A percentile compares a stretch with the other conserved stretches of the same genome.
Conservation (phyloP, 2,888 invertebrate genomes). For the Amblyjoppa fuscipennis region DNA sequence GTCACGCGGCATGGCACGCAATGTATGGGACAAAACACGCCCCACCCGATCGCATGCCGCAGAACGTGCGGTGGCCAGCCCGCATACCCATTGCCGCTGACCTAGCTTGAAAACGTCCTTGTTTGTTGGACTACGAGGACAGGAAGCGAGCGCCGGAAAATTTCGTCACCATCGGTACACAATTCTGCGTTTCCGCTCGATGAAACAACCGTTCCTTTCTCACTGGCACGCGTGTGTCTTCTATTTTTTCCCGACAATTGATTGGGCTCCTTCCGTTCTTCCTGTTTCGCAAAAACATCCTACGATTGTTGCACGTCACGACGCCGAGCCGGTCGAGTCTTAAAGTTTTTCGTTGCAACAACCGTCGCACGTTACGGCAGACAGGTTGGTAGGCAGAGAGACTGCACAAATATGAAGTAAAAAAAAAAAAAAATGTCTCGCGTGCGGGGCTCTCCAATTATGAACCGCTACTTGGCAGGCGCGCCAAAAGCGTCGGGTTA, state of each 20-base stretch:
- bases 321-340: not conserved
- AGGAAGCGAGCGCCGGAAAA: conserved; percentile 66
- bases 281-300: conserved; percentile 3
- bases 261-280: conserved; percentile 12
- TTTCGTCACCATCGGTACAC: conserved; percentile 56
- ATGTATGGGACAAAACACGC: conserved; percentile 58
- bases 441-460: conserved; percentile 60
- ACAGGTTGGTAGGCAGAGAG: not conserved
- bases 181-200: conserved; percentile 44
- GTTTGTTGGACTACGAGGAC: conserved; percentile 34
- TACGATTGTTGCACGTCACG: not conserved
- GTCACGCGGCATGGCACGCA: conserved; percentile 67
- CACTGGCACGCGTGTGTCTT: conserved; percentile 46
- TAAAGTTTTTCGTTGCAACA: not conserved
- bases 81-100: conserved; percentile 23
- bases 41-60: conserved; percentile 50
- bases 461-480: conserved; percentile 54
- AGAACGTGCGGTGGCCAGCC: conserved; percentile 31
- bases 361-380: not conserved
- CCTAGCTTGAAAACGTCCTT: conserved; percentile 35
- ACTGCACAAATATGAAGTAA: not conserved
- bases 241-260: conserved; percentile 7
- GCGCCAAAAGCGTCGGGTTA: conserved; percentile 53
- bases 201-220: conserved; percentile 56
- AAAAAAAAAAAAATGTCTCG: conserved; percentile 30